Conservation (phyloP, 2,888 invertebrate species). For the Colostygia pectinataria region DNA sequence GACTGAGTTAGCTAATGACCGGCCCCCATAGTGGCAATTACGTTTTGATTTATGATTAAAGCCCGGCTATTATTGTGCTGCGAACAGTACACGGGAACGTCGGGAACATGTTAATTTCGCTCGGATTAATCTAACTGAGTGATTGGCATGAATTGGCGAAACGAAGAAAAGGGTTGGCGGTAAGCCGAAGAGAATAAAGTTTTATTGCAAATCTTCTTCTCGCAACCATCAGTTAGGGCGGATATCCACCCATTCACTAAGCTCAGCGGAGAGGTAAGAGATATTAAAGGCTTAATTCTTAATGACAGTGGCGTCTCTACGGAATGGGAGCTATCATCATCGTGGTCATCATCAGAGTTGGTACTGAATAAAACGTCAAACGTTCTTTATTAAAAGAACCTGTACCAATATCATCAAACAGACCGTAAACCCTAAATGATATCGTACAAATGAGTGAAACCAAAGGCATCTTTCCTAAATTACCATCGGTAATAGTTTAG, state of each 20-base stretch:
- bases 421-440: slow-evolving; percentile 31
- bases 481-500: slow-evolving; percentile 46
- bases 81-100: slow-evolving; percentile 37
- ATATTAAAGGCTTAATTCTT: too few species aligned
- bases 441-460: slow-evolving; percentile 33
- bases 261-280: too few species aligned
- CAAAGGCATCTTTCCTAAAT: slow-evolving; percentile 35
- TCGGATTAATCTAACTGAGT: slow-evolving; percentile 30
- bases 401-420: too few species aligned
- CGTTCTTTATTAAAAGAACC: too few species aligned
- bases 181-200: slow-evolving; percentile 1
- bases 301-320: too few species aligned
- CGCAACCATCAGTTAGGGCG: too few species aligned
- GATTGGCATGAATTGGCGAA: slow-evolving; percentile 31
- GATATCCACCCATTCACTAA: too few species aligned
- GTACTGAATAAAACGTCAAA: background rate
- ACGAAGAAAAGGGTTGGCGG: slow-evolving; percentile 2
- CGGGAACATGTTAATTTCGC: slow-evolving; percentile 61
- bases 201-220: slow-evolving; percentile 8
- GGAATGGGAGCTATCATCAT: too few species aligned
- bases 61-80: slow-evolving; percentile 47
- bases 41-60: slow-evolving; percentile 64
- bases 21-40: slow-evolving; percentile 55
- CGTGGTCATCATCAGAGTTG: too few species aligned
- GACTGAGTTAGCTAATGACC: slow-evolving; percentile 44